A percentile compares a stretch with the other conserved stretches of the same genome.
Evolutionary conservation across 2,797 vertebrate genomes (phyloP).

Genomic region (Hydrocynus forskahlii): DNA sequence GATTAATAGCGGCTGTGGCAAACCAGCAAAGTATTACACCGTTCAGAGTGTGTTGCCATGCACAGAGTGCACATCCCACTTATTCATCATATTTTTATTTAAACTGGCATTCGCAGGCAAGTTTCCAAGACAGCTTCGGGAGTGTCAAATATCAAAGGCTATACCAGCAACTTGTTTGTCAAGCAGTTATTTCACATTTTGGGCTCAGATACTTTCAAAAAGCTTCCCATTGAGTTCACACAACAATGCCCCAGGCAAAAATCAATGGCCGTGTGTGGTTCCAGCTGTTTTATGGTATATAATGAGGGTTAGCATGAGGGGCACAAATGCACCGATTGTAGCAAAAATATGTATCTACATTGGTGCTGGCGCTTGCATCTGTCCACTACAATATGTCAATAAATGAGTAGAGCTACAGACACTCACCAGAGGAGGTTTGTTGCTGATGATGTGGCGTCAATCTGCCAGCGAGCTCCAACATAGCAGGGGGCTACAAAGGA

Average conservation of each 20-base stretch:
- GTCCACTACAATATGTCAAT: slow-evolving; percentile 70
- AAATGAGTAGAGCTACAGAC: slow-evolving; percentile 63
- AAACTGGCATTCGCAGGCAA: slow-evolving; percentile 20
- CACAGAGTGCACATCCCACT: neutral
- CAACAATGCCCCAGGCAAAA: slow-evolving; percentile 77
- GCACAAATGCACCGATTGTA: slow-evolving; percentile 62
- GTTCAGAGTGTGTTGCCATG: neutral
- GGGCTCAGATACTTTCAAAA: slow-evolving; percentile 68
- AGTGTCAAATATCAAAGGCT: slow-evolving; percentile 47
- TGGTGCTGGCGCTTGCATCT: slow-evolving; percentile 60
- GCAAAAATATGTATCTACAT: slow-evolving; percentile 69
- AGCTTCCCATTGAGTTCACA: slow-evolving; percentile 76
- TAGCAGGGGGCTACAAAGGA: slow-evolving; percentile 37
- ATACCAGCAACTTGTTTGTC: slow-evolving; percentile 39
- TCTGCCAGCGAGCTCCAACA: slow-evolving; percentile 28
- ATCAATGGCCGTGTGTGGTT: slow-evolving; percentile 83
- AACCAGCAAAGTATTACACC: neutral
- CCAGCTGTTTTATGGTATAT: slow-evolving; percentile 76
- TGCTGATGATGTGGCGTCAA: slow-evolving; percentile 38
- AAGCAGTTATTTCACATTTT: slow-evolving; percentile 40
- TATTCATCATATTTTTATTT: slow-evolving; percentile 17
- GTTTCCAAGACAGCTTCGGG: slow-evolving; percentile 21
- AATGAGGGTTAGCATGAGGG: slow-evolving; percentile 69
- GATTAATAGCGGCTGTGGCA: slow-evolving; percentile 5
- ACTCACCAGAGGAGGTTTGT: slow-evolving; percentile 25